Evolutionary conservation across 2,888 invertebrate species (phyloP), one percentile per base, ranked within the genome.

Genomic region (Halocaridina rubra): DNA sequence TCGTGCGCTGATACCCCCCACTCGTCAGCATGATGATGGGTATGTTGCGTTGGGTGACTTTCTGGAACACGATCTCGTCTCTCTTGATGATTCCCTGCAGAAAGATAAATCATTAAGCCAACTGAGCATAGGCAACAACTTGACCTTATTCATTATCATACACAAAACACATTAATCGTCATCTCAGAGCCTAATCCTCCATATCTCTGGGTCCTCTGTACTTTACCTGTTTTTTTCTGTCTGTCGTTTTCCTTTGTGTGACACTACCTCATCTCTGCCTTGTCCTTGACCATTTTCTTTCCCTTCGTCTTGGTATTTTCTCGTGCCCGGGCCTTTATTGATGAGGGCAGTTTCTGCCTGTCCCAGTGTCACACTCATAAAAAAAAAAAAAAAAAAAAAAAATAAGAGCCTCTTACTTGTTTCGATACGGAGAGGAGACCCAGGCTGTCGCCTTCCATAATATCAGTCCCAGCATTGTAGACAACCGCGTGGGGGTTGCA

Each of bases 391-490:
- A 30, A 22, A 76, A 10, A 57, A 13, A 13, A 57, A 3, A 53
- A 22, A 2, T 10, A 19, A 33, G 2, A 1, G 1, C 24, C 2
- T 29, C 71, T 32, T 67, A 84, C 82, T 78, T 84, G 82, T 19
- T 84, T 84, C 16, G 95, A 93, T 77, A 97, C 93, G 4, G 93
- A 92, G 89, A 97, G 91, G 72, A 93, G 91, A 0, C 97, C 97
- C 5, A 97, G 91, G 0, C 95, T 94, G 91, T 97, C 97, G 0
- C 94, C 94, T 85, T 93, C 93, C 53, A 97, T 91, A 39, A 96
- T 92, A 90, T 97, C 97, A 0, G 97, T 97, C 0, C 97, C 97
- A n/a, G 97, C 97, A 91, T 97, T 97, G 91, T 96, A 97, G n/a
- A 97, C 93, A 69, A 97, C 91, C 29, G 97, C 92, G 90, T 97